phyloP scores from a whole-genome alignment of 2,888 invertebrate species.

The Baccha elongata region DNA sequence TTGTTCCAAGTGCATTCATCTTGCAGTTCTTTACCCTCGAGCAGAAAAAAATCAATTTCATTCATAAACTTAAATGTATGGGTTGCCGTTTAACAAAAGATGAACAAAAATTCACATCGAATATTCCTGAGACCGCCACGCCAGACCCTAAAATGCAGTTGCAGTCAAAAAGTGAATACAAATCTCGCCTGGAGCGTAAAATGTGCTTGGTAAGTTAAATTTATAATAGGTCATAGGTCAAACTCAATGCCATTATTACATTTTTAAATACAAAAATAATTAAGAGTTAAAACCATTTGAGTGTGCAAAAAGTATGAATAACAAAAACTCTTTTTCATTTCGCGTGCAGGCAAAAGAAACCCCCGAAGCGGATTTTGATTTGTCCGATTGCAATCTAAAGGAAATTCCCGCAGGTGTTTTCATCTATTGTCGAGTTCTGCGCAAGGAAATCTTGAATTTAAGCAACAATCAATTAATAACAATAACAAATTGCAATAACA shows the following conservation, averaged over 20 bases:
- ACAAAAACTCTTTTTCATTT: not conserved
- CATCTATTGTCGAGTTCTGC: constrained; percentile 90
- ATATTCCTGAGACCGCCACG: constrained; percentile 46
- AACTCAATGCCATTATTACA: no score
- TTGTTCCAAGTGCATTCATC: constrained; percentile 49
- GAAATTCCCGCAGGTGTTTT: constrained; percentile 90
- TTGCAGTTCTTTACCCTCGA: constrained; percentile 15
- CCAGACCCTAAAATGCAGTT: constrained; percentile 58
- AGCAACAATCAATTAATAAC: constrained; percentile 88
- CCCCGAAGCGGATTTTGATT: constrained; percentile 91
- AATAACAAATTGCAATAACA: constrained; percentile 83
- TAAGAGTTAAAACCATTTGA: not conserved
- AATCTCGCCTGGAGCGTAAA: constrained; percentile 76
- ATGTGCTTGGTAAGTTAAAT: constrained; percentile 76
- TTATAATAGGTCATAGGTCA: not conserved
- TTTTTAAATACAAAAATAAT: no score
- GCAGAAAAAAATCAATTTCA: constrained; percentile 53
- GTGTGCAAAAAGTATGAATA: not conserved
- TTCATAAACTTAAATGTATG: constrained; percentile 74
- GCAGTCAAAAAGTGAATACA: constrained; percentile 75
- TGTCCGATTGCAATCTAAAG: constrained; percentile 90
- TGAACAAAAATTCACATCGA: constrained; percentile 63
- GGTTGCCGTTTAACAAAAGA: constrained; percentile 76
- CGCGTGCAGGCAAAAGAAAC: constrained; percentile 85
- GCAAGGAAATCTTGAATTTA: constrained; percentile 88